Conservation (phyloP, 2,797 vertebrate species). For the Anabacerthia variegaticeps region DNA sequence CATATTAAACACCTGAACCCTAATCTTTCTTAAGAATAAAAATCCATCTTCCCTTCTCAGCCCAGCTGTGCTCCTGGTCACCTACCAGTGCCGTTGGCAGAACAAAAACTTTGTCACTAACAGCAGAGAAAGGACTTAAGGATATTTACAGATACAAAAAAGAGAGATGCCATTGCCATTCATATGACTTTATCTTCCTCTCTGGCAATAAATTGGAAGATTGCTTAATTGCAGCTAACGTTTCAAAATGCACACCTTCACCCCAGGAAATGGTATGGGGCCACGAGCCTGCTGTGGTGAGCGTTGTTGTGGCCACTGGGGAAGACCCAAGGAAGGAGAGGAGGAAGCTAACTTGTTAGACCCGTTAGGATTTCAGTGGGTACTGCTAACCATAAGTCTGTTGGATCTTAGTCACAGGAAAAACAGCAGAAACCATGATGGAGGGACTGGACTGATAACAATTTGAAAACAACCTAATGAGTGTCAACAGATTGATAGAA, state of each 20-base stretch:
- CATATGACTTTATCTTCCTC: background rate
- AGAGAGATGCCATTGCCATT: background rate
- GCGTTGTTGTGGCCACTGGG: background rate
- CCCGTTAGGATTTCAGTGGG: background rate
- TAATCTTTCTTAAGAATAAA: background rate
- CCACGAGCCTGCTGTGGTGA: background rate
- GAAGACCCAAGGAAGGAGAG: background rate
- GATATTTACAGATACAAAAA: background rate
- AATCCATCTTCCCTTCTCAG: background rate
- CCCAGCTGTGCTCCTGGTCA: background rate
- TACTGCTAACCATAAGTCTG: background rate
- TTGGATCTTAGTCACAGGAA: background rate
- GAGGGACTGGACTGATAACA: background rate
- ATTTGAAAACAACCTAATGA: background rate
- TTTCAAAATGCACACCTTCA: background rate
- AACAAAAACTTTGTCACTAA: background rate
- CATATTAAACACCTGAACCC: background rate
- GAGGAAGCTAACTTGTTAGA: background rate
- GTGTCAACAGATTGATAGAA: background rate
- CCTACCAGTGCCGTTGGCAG: fast-evolving
- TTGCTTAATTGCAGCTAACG: background rate
- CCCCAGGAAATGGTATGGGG: background rate
- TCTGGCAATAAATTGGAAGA: background rate
- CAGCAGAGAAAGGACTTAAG: background rate
- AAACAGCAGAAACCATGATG: background rate